phyloP scores from a whole-genome alignment of 2,797 vertebrate genomes.

The Neosilurus mollespiculum region DNA sequence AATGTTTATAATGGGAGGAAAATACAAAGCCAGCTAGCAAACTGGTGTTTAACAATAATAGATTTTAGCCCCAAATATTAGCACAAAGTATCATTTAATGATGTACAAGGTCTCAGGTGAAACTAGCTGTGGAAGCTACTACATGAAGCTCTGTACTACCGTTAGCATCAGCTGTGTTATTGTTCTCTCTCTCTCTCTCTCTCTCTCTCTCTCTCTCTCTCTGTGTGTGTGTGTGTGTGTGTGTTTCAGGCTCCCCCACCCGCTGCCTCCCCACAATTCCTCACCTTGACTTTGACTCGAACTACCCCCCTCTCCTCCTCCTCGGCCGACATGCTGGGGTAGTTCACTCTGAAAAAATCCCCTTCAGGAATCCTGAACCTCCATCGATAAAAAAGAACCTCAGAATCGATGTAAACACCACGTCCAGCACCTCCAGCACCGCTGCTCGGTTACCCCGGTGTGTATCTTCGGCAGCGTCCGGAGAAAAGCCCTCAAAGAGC shows the following conservation, averaged over 20 bases:
- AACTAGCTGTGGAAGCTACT: neutral
- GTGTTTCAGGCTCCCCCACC: conserved; percentile 8
- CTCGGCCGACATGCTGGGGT: conserved; percentile 71
- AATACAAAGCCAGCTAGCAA: neutral
- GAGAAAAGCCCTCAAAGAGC: conserved; percentile 34
- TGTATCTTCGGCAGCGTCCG: neutral
- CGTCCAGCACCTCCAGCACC: neutral
- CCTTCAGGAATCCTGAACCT: conserved; percentile 32
- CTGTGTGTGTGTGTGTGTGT: neutral
- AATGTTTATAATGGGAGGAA: neutral
- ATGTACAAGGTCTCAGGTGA: neutral
- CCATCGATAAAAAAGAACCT: conserved; percentile 45
- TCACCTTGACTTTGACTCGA: conserved; percentile 80
- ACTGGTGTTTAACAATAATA: neutral
- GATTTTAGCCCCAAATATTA: neutral
- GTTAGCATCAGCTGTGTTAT: conserved; percentile 13
- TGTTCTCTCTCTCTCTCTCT: too few relatives aligned
- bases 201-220: too few relatives aligned
- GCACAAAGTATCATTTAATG: neutral
- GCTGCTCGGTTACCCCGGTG: conserved; percentile 13
- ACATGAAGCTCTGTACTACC: neutral
- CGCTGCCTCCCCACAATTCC: conserved; percentile 37
- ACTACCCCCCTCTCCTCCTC: conserved; percentile 81
- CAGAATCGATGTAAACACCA: conserved; percentile 49
- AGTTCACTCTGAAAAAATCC: conserved; percentile 48